These are phyloP conservation scores for Lemur catta DNA, from an alignment of 2,797 vertebrate species.

Conservation along the genomic window DNA sequence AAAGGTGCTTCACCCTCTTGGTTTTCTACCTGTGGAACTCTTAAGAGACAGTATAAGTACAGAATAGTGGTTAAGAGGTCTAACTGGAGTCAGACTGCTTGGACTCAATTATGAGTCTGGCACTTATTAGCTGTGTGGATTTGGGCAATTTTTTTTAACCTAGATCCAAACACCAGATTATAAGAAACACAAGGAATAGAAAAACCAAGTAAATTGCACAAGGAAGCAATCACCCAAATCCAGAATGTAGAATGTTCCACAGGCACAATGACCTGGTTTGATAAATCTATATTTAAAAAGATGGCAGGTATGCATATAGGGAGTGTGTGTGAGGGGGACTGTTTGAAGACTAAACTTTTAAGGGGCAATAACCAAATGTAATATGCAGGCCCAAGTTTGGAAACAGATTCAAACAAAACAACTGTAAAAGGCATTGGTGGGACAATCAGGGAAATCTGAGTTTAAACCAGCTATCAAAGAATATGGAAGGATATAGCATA, in stretches of 20 bases:
- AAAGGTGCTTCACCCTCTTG: background rate
- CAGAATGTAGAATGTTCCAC: background rate
- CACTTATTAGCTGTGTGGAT: background rate
- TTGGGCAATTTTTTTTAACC: background rate
- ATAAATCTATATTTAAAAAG: background rate
- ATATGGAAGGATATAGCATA: background rate
- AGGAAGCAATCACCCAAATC: background rate
- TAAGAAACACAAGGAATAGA: background rate
- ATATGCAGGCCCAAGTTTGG: background rate
- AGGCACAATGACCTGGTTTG: background rate
- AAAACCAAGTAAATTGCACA: background rate
- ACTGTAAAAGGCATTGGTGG: background rate
- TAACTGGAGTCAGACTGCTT: background rate
- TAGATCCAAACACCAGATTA: background rate
- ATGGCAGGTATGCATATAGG: background rate
- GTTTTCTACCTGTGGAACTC: background rate
- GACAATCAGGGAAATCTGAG: background rate
- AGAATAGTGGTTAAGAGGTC: background rate
- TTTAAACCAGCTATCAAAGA: background rate
- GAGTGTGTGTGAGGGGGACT: background rate
- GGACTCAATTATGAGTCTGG: background rate
- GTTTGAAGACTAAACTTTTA: background rate
- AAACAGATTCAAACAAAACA: background rate
- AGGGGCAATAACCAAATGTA: background rate
- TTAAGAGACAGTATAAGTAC: too few relatives aligned